Evolutionary conservation across 2,888 invertebrate species (phyloP).

Genomic region (Trisateles emortualis): DNA sequence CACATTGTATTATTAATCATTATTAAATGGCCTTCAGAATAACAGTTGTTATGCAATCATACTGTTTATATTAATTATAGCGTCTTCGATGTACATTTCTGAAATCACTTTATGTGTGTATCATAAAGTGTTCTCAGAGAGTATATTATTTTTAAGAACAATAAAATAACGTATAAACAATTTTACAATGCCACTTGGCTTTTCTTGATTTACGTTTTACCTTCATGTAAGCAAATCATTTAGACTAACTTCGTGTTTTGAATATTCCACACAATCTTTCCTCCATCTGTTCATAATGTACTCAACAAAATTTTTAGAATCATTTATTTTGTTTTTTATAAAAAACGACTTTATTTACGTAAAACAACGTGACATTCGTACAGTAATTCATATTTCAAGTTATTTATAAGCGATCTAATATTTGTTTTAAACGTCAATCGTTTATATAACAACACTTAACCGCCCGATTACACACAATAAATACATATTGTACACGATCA

Average conservation of each 20-base stretch:
- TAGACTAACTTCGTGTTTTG: slow-evolving; percentile 20
- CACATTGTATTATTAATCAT: background rate
- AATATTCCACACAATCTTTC: slow-evolving; percentile 31
- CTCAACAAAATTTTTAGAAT: slow-evolving; percentile 14
- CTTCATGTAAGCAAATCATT: slow-evolving; percentile 19
- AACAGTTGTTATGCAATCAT: background rate
- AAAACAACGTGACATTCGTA: background rate
- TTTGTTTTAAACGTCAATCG: slow-evolving; percentile 2
- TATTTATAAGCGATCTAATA: slow-evolving; percentile 1
- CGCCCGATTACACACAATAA: slow-evolving; percentile 20
- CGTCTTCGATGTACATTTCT: no score
- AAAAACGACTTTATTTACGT: background rate
- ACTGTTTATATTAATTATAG: background rate
- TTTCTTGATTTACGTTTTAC: slow-evolving; percentile 21
- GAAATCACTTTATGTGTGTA: no score
- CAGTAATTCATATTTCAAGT: background rate
- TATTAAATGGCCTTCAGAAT: background rate
- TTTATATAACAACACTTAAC: slow-evolving; percentile 20
- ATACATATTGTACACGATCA: slow-evolving; percentile 19
- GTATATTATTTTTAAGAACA: no score
- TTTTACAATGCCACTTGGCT: slow-evolving; percentile 11
- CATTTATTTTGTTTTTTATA: slow-evolving; percentile 3
- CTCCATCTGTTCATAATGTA: slow-evolving; percentile 15
- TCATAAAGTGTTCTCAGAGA: no score
- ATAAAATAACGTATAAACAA: background rate